phyloP scores from a whole-genome alignment of 2,113 vertebrate genomes.

The Nyctibius bracteatus region DNA sequence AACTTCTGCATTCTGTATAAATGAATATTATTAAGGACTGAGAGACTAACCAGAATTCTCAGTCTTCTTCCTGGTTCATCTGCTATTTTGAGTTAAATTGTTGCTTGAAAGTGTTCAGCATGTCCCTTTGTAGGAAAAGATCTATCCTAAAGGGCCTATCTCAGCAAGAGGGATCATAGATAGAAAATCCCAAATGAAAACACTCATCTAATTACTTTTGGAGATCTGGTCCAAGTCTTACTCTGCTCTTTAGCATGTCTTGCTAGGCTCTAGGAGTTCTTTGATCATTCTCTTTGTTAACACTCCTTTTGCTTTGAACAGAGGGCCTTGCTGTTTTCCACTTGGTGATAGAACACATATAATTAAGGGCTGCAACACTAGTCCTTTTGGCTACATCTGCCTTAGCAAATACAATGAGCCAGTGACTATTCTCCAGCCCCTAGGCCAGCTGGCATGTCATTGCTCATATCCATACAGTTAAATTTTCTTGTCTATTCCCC shows the following conservation, averaged over 20 bases:
- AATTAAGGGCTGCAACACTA: background rate
- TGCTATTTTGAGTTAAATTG: background rate
- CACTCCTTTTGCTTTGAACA: background rate
- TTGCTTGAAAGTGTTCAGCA: background rate
- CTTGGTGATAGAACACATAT: background rate
- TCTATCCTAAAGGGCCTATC: background rate
- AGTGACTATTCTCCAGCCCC: background rate
- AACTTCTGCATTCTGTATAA: background rate
- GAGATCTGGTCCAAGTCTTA: background rate
- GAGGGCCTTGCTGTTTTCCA: background rate
- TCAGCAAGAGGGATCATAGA: background rate
- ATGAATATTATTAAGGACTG: background rate
- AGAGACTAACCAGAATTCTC: background rate
- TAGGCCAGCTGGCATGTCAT: background rate
- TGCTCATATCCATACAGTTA: background rate
- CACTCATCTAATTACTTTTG: background rate
- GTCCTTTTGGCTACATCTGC: background rate
- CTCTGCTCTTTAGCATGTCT: background rate
- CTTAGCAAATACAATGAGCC: background rate
- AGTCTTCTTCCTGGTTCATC: background rate
- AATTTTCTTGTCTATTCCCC: background rate
- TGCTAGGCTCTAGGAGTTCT: background rate
- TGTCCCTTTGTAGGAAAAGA: background rate
- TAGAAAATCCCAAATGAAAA: background rate
- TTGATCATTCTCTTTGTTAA: conserved; percentile 1